A percentile compares a stretch with the other conserved stretches of the same genome.
These are phyloP conservation scores for Amia ocellicauda DNA, from an alignment of 2,113 vertebrate genomes.

Conservation along the genomic window DNA sequence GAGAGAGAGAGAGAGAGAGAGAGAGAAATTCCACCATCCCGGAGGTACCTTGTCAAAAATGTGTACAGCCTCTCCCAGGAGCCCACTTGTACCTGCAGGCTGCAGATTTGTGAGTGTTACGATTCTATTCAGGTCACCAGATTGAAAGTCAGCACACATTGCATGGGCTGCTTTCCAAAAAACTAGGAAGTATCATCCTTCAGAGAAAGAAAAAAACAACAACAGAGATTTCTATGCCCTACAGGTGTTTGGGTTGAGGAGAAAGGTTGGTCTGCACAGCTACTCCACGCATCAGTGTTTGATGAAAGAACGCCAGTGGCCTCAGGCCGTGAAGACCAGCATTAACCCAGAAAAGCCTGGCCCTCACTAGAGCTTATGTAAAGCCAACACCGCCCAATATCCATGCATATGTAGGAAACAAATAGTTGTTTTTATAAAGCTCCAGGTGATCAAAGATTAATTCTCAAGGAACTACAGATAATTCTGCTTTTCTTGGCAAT, in stretches of 20 bases:
- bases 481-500: no score
- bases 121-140: constrained; percentile 21
- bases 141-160: constrained; percentile 18
- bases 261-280: not conserved
- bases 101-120: constrained; percentile 17
- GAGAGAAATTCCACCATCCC: constrained; percentile 19
- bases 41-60: constrained; percentile 19
- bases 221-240: not conserved
- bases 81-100: constrained; percentile 21
- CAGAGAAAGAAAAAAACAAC: constrained; percentile 3
- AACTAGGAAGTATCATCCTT: constrained; percentile 24
- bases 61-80: constrained; percentile 8
- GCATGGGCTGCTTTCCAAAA: constrained; percentile 30
- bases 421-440: no score
- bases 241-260: constrained; percentile 16
- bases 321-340: not conserved
- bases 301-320: not conserved
- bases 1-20: constrained; percentile 3
- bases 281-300: not conserved
- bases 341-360: not conserved
- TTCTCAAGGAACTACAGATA: no score
- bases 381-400: not conserved
- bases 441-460: no score
- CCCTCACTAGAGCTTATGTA: not conserved
- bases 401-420: not conserved